These are phyloP conservation scores for Cantharis nigra DNA, from an alignment of 2,888 invertebrate species.

Conservation along the genomic window DNA sequence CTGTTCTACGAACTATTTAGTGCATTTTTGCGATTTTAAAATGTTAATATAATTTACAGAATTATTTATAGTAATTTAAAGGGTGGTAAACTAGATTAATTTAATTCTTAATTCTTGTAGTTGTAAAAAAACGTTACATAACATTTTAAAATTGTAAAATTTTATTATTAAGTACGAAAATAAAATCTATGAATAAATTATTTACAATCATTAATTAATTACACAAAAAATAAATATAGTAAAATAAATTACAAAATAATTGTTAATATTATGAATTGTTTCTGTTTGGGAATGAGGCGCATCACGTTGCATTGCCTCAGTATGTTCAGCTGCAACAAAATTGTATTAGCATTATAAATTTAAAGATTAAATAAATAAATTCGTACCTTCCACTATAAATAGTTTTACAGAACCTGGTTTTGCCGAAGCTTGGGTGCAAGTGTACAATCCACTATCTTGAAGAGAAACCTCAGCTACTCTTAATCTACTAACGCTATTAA, in stretches of 20 bases:
- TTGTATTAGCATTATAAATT: constrained; percentile 30
- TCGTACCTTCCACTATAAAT: constrained; percentile 67
- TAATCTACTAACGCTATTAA: constrained; percentile 63
- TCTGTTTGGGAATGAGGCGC: constrained; percentile 36
- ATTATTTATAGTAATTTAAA: no score
- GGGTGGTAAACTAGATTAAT: no score
- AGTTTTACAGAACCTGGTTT: constrained; percentile 64
- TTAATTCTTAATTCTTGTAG: no score
- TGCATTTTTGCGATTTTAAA: no score
- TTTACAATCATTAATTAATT: neutral
- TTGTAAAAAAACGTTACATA: neutral
- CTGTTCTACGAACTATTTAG: no score
- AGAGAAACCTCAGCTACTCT: constrained; percentile 63
- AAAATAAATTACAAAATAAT: neutral
- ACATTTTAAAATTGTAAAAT: neutral
- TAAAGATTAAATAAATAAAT: neutral
- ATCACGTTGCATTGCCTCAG: constrained; percentile 72
- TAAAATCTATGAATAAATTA: neutral
- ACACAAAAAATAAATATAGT: neutral
- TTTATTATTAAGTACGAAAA: neutral
- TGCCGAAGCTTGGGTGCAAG: constrained; percentile 66
- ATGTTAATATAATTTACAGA: no score
- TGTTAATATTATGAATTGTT: neutral
- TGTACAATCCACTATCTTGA: constrained; percentile 65
- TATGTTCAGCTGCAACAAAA: constrained; percentile 58